A percentile compares a stretch with the other conserved stretches of the same genome.
phyloP scores from a whole-genome alignment of 2,888 invertebrate genomes.

The Desoria tigrina region DNA sequence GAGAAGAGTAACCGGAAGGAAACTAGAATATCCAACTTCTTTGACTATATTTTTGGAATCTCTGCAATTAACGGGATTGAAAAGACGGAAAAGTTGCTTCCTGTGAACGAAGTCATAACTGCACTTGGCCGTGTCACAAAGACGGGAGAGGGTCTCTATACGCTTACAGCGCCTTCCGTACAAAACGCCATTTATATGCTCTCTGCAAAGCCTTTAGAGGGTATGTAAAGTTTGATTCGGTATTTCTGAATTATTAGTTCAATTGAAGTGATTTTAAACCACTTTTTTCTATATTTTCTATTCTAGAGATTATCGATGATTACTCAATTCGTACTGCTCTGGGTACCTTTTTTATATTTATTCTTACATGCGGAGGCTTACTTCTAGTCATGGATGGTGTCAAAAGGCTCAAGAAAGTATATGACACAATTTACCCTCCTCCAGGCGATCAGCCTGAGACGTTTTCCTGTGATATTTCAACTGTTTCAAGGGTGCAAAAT shows the following conservation, averaged over 20 bases:
- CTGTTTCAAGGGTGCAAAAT: neutral
- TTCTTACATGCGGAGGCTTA: constrained; percentile 13
- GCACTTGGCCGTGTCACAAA: constrained; percentile 17
- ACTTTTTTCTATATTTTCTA: neutral
- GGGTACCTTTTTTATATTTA: neutral
- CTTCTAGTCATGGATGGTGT: constrained; percentile 14
- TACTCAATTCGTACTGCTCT: neutral
- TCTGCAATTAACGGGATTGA: constrained; percentile 13
- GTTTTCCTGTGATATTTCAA: neutral
- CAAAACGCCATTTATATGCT: constrained; percentile 15
- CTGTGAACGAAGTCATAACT: constrained; percentile 14
- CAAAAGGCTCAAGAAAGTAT: neutral
- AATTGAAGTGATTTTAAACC: neutral
- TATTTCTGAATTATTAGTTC: neutral
- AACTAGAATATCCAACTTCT: neutral
- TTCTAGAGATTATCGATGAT: constrained; percentile 15
- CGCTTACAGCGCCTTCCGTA: constrained; percentile 8
- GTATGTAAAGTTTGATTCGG: constrained; percentile 4
- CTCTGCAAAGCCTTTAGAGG: constrained; percentile 8
- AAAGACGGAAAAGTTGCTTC: constrained; percentile 18
- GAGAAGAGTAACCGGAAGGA: neutral
- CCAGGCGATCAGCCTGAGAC: neutral
- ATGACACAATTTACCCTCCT: neutral
- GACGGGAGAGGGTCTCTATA: constrained; percentile 1
- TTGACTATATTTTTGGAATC: constrained; percentile 19